Percentiles rank a stretch among this genome's conserved stretches.
These are phyloP conservation scores for Centroberyx gerrardi DNA, from an alignment of 2,797 vertebrate genomes.

Conservation along the genomic window DNA sequence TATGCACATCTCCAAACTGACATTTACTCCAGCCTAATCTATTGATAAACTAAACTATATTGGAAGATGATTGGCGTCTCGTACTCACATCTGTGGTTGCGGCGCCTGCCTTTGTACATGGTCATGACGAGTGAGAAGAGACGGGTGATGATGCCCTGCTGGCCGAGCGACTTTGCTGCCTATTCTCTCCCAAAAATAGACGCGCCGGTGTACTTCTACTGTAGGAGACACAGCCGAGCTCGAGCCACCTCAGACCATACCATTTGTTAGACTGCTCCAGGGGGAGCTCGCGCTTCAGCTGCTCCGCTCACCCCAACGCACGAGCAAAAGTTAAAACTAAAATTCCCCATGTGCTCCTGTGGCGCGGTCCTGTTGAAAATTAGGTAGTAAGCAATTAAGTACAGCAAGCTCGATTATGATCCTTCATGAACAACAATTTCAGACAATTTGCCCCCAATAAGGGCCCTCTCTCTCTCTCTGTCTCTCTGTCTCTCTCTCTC, in stretches of 20 bases:
- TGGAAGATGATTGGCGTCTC: neutral
- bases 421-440: neutral
- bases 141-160: constrained; percentile 3
- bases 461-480: neutral
- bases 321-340: neutral
- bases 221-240: constrained; percentile 32
- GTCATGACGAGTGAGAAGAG: constrained; percentile 47
- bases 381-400: neutral
- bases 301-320: constrained; percentile 14
- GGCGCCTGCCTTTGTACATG: constrained; percentile 83
- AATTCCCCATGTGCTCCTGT: neutral
- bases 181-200: constrained; percentile 31
- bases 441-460: neutral
- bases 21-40: neutral
- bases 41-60: neutral
- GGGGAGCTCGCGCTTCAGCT: constrained; percentile 53
- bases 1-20: neutral
- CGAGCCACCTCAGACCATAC: constrained; percentile 68
- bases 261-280: constrained; percentile 66
- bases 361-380: neutral
- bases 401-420: neutral
- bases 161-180: constrained; percentile 1
- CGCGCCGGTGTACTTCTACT: constrained; percentile 35
- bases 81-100: constrained; percentile 84
- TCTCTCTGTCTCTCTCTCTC: neutral